Conservation (phyloP, 2,797 vertebrate species). For the Urocyon cinereoargenteus region DNA sequence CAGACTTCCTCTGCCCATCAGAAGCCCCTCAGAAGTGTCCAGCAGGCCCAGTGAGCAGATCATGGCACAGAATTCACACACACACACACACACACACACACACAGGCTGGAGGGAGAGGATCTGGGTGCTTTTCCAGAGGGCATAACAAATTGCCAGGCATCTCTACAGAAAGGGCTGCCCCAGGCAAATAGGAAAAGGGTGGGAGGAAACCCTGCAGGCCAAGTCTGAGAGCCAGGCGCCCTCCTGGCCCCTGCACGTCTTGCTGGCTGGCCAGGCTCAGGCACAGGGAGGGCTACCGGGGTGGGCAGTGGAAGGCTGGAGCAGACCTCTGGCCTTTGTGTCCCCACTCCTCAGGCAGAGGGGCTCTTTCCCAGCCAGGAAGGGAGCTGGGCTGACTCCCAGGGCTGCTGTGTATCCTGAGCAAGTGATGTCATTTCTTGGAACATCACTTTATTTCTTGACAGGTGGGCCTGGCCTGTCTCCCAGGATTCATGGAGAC, state of each 20-base stretch:
- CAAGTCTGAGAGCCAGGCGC: neutral
- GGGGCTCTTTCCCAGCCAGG: too few relatives aligned
- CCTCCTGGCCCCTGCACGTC: rapidly evolving
- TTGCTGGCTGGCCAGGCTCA: neutral
- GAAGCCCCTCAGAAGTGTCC: neutral
- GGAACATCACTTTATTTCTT: neutral
- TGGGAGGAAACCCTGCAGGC: neutral
- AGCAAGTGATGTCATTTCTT: neutral
- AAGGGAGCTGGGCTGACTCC: neutral
- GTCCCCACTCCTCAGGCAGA: neutral
- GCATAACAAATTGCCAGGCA: constrained; percentile 34
- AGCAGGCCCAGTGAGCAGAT: neutral
- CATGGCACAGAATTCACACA: neutral
- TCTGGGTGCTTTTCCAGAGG: constrained; percentile 51
- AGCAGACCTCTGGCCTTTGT: neutral
- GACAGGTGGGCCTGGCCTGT: neutral
- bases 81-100: neutral
- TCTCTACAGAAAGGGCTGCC: constrained; percentile 7
- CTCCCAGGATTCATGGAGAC: neutral
- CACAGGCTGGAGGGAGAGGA: neutral
- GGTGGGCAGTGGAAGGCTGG: neutral
- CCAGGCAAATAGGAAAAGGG: neutral
- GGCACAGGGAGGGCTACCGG: neutral
- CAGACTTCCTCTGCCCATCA: too few relatives aligned
- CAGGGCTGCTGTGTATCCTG: neutral